Evolutionary conservation across 2,797 vertebrate genomes (phyloP).

Genomic region (Pseudochromis fuscus): DNA sequence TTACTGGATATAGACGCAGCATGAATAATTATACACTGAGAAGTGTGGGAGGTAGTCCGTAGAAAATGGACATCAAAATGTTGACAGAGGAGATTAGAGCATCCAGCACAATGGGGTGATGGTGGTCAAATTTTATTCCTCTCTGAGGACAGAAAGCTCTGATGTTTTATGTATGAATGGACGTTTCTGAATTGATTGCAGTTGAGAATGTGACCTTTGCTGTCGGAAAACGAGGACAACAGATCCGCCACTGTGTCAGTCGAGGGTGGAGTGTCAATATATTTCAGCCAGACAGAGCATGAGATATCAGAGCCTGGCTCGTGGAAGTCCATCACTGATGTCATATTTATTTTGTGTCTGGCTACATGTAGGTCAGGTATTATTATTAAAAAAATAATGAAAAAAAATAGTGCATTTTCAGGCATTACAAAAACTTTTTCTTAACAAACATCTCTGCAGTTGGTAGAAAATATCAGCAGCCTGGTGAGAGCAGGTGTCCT

Average conservation of each 20-base stretch:
- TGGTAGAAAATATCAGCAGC: neutral
- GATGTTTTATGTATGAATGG: slow-evolving; percentile 24
- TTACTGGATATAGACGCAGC: neutral
- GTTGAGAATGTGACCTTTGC: slow-evolving; percentile 14
- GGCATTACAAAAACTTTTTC: neutral
- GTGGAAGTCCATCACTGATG: neutral
- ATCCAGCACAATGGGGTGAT: neutral
- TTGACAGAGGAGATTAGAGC: slow-evolving; percentile 17
- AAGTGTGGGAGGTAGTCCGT: slow-evolving; percentile 3
- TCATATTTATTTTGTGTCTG: neutral
- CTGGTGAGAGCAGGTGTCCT: neutral
- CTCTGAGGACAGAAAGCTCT: neutral
- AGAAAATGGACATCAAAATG: slow-evolving; percentile 10
- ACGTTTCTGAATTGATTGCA: slow-evolving; percentile 3
- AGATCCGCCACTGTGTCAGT: neutral
- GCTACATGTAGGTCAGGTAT: neutral
- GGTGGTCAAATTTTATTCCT: slow-evolving; percentile 2
- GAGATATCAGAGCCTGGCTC: neutral
- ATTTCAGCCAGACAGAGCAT: neutral
- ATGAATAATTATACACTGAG: slow-evolving; percentile 16
- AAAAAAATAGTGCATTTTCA: neutral
- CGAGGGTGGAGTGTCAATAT: neutral
- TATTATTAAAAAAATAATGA: too few species aligned
- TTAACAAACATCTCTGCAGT: neutral
- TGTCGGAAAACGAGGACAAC: slow-evolving; percentile 6